Base-by-base conservation (phyloP, 2,888 invertebrate genomes). In the Andrena marginata region DNA sequence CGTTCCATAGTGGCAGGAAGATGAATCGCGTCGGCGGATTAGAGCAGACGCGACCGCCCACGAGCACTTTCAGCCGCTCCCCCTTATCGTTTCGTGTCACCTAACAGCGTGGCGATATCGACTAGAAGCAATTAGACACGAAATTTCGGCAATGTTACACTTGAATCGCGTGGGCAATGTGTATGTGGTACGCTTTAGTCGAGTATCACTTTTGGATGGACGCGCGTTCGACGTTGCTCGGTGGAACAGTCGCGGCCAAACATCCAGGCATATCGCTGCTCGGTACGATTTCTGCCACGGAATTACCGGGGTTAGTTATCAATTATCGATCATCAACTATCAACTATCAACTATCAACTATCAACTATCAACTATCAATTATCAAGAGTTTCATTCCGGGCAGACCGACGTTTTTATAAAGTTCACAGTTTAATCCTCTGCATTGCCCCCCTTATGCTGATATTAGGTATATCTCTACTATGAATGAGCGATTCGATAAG, bases 1-100 rank as follows among this genome's bases (percentile, higher is more conserved):
- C 85, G 85, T 78, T 85, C 77, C 74, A 77, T n/a, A 42, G 51
- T 64, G 77, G 59, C 85, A 78, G 81, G 63, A 84, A 81, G 81
- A 85, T 73, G 81, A 84, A 81, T 84, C 77, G 85, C 77, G 81
- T 85, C 77, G 67, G 64, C 69, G 82, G 69, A 82, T 84, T 78
- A 82, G 73, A 75, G 77, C 73, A 71, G 80, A 83, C 83, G 56
- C 56, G 80, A 83, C 59, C 60, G 74, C 71, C 73, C 73, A 62
- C 80, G 60, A 64, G 48, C 65, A 67, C 64, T 77, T 73, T 70
- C 76, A 31, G 62, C 70, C 42, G 51, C 33, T 79, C 26, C 31
- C 73, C 54, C 35, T 33, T 20, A 10, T 63, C 63, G 63, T 77
- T 74, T 67, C 59, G 29, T 71, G 71, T 78, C 80, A 56, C 56